A percentile compares a stretch with the other conserved stretches of the same genome.
Conservation (phyloP, 2,113 vertebrate genomes). For the Microcebus griseorufus region DNA sequence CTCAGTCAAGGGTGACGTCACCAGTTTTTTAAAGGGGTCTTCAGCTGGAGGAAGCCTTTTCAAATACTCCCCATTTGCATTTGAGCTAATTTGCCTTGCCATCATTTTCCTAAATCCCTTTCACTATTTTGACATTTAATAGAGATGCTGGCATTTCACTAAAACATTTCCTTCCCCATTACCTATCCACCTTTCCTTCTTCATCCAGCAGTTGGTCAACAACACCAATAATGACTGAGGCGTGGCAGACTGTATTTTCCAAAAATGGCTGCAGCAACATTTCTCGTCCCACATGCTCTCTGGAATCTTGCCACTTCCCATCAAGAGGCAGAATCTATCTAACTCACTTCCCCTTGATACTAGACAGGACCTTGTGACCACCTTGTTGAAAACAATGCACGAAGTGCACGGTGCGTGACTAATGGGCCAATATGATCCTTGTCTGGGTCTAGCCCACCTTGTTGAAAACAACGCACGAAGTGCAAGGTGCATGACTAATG, state of each 20-base stretch:
- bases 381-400: neutral
- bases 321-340: neutral
- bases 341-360: neutral
- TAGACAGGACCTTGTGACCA: neutral
- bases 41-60: neutral
- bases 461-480: too few species aligned
- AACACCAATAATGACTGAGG: neutral
- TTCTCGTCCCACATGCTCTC: neutral
- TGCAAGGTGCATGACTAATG: too few species aligned
- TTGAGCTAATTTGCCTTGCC: conserved; percentile 33
- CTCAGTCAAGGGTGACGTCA: neutral
- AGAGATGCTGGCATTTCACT: neutral
- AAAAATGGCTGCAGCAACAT: neutral
- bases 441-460: too few species aligned
- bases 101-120: conserved; percentile 37
- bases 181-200: neutral
- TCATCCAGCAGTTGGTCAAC: neutral
- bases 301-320: neutral
- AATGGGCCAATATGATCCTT: too few species aligned
- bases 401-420: neutral
- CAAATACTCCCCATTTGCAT: neutral
- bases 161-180: conserved; percentile 8
- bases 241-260: neutral
- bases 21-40: neutral
- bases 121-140: conserved; percentile 18